These are phyloP conservation scores for Merluccius polli DNA, from an alignment of 2,797 vertebrate genomes.

Conservation along the genomic window DNA sequence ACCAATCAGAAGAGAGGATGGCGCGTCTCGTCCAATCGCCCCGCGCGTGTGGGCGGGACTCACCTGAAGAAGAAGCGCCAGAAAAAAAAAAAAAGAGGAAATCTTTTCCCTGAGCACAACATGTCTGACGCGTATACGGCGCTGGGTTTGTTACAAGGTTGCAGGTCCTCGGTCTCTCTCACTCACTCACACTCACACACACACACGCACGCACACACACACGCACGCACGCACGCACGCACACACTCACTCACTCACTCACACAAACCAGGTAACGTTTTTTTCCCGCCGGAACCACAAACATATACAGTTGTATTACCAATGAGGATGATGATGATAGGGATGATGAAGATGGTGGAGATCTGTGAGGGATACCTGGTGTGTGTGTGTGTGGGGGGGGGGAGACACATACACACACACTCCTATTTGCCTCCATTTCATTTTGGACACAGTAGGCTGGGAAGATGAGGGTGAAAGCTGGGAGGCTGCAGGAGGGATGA, in stretches of 20 bases:
- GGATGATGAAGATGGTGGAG: background rate
- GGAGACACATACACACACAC: too few relatives aligned
- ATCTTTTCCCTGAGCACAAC: background rate
- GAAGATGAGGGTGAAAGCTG: too few relatives aligned
- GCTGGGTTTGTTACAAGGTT: too few relatives aligned
- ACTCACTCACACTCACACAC: background rate
- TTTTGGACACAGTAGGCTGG: too few relatives aligned
- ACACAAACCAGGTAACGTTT: background rate
- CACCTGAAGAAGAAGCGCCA: conserved; percentile 47
- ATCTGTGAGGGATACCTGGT: too few relatives aligned
- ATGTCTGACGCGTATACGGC: too few relatives aligned
- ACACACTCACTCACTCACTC: too few relatives aligned
- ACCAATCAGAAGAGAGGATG: conserved; percentile 55
- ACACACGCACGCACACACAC: conserved; percentile 6
- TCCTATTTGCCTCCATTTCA: too few relatives aligned
- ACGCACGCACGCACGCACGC: too few relatives aligned
- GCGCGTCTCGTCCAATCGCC: conserved; percentile 47
- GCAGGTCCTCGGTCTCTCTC: too few relatives aligned
- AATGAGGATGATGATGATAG: too few relatives aligned
- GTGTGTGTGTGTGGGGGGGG: background rate
- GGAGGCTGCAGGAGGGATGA: too few relatives aligned
- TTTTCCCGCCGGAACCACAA: background rate
- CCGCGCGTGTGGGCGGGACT: conserved; percentile 38
- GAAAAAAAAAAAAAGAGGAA: background rate
- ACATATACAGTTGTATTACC: background rate